Base-by-base conservation (phyloP, 1,140 invertebrate species). In the Plutomurus gul region DNA sequence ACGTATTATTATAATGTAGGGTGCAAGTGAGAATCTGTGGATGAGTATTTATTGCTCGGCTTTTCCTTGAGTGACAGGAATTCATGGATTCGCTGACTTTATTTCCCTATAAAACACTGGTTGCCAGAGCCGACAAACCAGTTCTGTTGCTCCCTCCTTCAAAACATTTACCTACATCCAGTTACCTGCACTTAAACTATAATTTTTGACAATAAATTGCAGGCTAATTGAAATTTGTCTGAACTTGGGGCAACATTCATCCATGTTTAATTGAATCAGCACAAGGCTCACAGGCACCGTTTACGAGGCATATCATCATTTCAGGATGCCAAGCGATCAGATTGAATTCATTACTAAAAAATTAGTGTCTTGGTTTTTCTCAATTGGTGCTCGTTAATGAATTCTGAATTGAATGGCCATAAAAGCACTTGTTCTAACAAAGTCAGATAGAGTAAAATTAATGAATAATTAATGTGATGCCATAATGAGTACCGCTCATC, bases 181-280 rank as follows among this genome's bases (percentile, higher is more conserved):
- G 56, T 65, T 65, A 65, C 56, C 56, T 65, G 56, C 56, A 65
- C 56, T 65, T 65, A 65, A 65, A 65, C 56, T 65, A 65, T 65
- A 65, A 65, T 65, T 65, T 65, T 65, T 65, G 56, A 65, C 56
- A 65, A 65, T 65, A 65, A 65, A 65, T 65, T 65, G 56, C 56
- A 36, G 56, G 30, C 56, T 65, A 65, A 65, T 65, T 65, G 56
- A 65, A 65, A 65, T 65, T 65, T 65, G 56, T 65, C 56, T 65
- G 56, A 36, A 30, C 56, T 22, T n/a, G 56, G 27, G 56, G 56
- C 27, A 36, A 36, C 25, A 27, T 36, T 65, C 56, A 65, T 65
- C 56, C 36, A 65, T 65, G 56, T 65, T 65, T 65, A 65, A 65
- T 65, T 65, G 56, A 65, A 65, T 65, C 56, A 65, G 56, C 56